A percentile compares a stretch with the other conserved stretches of the same genome.
These are phyloP conservation scores for Xenentodon cancila DNA, from an alignment of 2,797 vertebrate species.

Conservation along the genomic window DNA sequence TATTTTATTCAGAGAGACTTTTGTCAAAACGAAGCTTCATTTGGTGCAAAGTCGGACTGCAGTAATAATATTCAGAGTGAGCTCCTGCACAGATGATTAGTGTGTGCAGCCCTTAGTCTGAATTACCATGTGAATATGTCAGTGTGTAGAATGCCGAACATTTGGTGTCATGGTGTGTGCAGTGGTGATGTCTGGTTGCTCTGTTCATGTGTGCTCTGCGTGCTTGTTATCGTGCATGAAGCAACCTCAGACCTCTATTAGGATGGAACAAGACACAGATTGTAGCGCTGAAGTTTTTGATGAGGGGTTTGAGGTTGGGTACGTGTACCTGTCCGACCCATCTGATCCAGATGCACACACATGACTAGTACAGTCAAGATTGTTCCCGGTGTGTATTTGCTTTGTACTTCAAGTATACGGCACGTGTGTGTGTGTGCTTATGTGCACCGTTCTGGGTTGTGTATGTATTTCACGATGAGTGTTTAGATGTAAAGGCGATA, in stretches of 20 bases:
- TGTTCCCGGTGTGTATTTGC: not conserved
- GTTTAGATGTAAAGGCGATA: slow-evolving; percentile 62
- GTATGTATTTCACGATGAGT: slow-evolving; percentile 45
- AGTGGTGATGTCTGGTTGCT: slow-evolving; percentile 35
- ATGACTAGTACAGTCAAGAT: not conserved
- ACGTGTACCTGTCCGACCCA: not conserved
- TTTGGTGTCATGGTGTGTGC: slow-evolving; percentile 16
- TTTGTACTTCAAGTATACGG: not conserved
- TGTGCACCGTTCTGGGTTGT: not conserved
- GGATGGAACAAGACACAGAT: slow-evolving; percentile 17
- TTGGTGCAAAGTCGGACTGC: slow-evolving; percentile 19
- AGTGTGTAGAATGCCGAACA: slow-evolving; percentile 8
- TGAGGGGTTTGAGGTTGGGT: slow-evolving; percentile 1
- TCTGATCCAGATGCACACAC: not conserved
- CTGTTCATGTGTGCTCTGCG: slow-evolving; percentile 4
- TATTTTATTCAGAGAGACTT: slow-evolving; percentile 45
- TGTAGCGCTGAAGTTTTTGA: slow-evolving; percentile 24
- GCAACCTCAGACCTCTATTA: slow-evolving; percentile 28
- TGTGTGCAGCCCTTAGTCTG: slow-evolving; percentile 15
- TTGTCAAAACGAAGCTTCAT: slow-evolving; percentile 40
- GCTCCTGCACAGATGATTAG: not conserved
- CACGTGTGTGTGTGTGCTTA: slow-evolving; percentile 12
- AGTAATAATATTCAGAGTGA: slow-evolving; percentile 50
- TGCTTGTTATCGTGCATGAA: slow-evolving; percentile 19
- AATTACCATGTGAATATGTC: slow-evolving; percentile 38